Evolutionary conservation across 2,888 invertebrate species (phyloP).

Genomic region (Conus canariensis): DNA sequence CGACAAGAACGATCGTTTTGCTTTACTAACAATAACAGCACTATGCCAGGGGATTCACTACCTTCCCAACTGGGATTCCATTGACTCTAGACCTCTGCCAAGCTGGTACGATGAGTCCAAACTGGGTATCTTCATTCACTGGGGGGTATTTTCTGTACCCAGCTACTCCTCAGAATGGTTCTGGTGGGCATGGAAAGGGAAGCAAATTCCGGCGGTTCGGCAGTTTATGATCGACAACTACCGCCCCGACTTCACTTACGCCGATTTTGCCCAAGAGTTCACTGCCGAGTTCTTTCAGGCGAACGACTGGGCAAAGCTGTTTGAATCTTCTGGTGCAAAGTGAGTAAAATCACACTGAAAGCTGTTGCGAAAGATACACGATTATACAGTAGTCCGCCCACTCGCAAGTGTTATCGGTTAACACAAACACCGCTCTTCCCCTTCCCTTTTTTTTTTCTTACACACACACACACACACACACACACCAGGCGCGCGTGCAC

Average conservation of each 20-base stretch:
- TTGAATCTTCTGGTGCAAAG: conserved; percentile 91
- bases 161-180: conserved; percentile 88
- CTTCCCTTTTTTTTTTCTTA: too few relatives aligned
- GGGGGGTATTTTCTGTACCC: conserved; percentile 80
- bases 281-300: conserved; percentile 93
- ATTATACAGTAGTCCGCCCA: neutral
- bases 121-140: conserved; percentile 80
- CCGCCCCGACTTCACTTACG: conserved; percentile 91
- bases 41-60: conserved; percentile 45
- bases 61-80: conserved; percentile 89
- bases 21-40: neutral
- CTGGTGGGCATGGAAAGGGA: conserved; percentile 88
- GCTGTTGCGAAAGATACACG: neutral
- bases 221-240: conserved; percentile 90
- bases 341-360: conserved; percentile 61
- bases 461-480: neutral
- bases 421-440: too few relatives aligned
- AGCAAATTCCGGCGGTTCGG: conserved; percentile 77
- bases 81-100: conserved; percentile 89
- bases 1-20: neutral
- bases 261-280: conserved; percentile 92
- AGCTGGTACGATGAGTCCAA: conserved; percentile 80
- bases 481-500: neutral
- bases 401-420: neutral
- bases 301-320: conserved; percentile 89